phyloP scores from a whole-genome alignment of 2,113 vertebrate genomes.

The Gobiocypris rarus region DNA sequence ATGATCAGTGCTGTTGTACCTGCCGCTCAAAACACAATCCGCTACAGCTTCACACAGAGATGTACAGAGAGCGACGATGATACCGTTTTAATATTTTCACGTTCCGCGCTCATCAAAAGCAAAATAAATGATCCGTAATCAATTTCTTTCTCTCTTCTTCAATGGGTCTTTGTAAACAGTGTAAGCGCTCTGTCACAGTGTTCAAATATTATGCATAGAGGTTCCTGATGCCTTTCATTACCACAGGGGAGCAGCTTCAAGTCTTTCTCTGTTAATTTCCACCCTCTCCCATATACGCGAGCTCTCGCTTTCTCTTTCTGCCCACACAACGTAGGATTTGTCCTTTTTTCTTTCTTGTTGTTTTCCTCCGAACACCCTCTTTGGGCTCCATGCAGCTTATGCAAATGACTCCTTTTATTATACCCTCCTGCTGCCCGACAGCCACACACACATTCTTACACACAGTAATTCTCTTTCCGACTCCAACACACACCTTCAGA shows the following conservation, averaged over 20 bases:
- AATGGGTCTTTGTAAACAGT: slow-evolving; percentile 51
- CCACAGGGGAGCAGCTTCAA: slow-evolving; percentile 50
- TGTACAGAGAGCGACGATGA: slow-evolving; percentile 18
- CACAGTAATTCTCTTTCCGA: slow-evolving; percentile 39
- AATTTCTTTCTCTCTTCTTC: slow-evolving; percentile 44
- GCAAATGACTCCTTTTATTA: slow-evolving; percentile 59
- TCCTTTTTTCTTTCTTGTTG: slow-evolving; percentile 43
- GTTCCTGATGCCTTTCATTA: slow-evolving; percentile 45
- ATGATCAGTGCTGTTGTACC: not conserved
- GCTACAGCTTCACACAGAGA: not conserved
- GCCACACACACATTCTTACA: slow-evolving; percentile 49
- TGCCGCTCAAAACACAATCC: not conserved
- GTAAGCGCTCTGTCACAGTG: slow-evolving; percentile 53
- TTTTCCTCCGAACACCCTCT: slow-evolving; percentile 48
- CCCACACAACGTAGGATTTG: slow-evolving; percentile 46
- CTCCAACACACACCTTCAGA: slow-evolving; percentile 46
- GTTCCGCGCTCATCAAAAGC: slow-evolving; percentile 46
- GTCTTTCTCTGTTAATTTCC: slow-evolving; percentile 50
- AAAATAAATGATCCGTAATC: slow-evolving; percentile 42
- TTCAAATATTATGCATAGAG: slow-evolving; percentile 51
- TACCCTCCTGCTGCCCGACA: slow-evolving; percentile 40
- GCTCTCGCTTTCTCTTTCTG: slow-evolving; percentile 47
- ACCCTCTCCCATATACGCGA: slow-evolving; percentile 46
- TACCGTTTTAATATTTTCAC: slow-evolving; percentile 47
- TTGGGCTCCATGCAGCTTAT: slow-evolving; percentile 61